phyloP scores from a whole-genome alignment of 2,797 vertebrate species.

The Enteromius argenteus region DNA sequence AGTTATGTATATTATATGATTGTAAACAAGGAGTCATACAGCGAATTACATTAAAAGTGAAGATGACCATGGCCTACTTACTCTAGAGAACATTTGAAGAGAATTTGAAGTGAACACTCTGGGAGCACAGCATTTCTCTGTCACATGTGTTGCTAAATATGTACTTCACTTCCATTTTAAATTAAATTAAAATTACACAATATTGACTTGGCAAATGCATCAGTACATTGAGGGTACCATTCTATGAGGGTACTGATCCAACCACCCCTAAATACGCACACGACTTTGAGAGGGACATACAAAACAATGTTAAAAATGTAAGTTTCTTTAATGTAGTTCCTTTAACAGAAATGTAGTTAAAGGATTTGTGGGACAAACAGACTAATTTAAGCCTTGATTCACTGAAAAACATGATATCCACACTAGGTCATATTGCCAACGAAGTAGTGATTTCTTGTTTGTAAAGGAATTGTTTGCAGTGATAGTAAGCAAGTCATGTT shows the following conservation, averaged over 20 bases:
- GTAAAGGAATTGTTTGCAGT: neutral
- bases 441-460: neutral
- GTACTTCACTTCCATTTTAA: neutral
- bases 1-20: slow-evolving; percentile 2
- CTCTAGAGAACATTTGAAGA: slow-evolving; percentile 5
- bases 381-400: neutral
- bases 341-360: neutral
- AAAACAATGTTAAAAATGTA: neutral
- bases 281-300: neutral
- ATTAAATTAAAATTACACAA: neutral
- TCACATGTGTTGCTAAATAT: slow-evolving; percentile 4
- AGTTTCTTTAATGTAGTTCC: neutral
- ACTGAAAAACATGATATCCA: neutral
- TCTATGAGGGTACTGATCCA: neutral
- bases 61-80: neutral
- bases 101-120: slow-evolving; percentile 10
- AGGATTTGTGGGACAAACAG: neutral
- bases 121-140: neutral
- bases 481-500: neutral
- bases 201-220: neutral
- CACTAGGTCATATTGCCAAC: neutral
- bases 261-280: neutral
- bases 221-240: neutral
- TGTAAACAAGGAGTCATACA: slow-evolving; percentile 28
- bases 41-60: neutral